phyloP scores from a whole-genome alignment of 2,113 vertebrate species.

The Erinaceus europaeus region DNA sequence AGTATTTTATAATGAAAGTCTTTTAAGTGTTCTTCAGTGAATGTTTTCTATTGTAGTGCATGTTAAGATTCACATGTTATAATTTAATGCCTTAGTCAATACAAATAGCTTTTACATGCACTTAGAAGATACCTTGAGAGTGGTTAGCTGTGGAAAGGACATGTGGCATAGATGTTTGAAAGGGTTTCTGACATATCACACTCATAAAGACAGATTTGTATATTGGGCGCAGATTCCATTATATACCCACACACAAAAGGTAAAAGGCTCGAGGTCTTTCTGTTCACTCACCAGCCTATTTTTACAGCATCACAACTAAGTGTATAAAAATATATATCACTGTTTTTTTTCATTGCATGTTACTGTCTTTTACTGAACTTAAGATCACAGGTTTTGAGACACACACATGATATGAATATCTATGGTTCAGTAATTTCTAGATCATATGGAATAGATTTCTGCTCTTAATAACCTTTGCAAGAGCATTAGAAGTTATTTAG shows the following conservation, averaged over 20 bases:
- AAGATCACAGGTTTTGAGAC: constrained; percentile 47
- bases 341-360: neutral
- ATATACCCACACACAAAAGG: constrained; percentile 52
- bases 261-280: constrained; percentile 38
- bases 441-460: constrained; percentile 57
- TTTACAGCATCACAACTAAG: no score
- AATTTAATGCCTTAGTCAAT: constrained; percentile 35
- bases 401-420: constrained; percentile 34
- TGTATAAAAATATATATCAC: no score
- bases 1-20: neutral
- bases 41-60: constrained; percentile 41
- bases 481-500: constrained; percentile 14
- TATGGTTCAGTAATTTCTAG: constrained; percentile 46
- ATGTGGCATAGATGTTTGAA: constrained; percentile 23
- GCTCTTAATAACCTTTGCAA: constrained; percentile 35
- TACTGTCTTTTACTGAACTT: constrained; percentile 48
- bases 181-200: constrained; percentile 10
- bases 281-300: no score
- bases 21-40: constrained; percentile 29
- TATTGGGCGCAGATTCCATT: constrained; percentile 44
- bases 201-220: constrained; percentile 50
- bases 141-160: constrained; percentile 49
- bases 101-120: constrained; percentile 53
- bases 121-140: constrained; percentile 10
- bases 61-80: constrained; percentile 21